Base-by-base conservation (phyloP, 2,888 invertebrate genomes). In the Agapetus fuscipes region DNA sequence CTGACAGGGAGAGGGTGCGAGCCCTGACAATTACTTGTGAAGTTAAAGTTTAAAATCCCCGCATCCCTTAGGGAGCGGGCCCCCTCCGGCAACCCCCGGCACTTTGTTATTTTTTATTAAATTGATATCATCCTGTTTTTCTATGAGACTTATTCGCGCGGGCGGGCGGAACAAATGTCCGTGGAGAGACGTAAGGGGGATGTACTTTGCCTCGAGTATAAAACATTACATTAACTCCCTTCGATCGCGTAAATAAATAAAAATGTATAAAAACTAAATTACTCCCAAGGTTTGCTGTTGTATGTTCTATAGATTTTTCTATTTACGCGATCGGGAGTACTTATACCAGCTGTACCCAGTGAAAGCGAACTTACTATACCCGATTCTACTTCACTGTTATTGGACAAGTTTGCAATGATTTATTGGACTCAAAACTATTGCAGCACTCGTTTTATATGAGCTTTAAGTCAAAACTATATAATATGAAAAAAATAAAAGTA, bases 61-160 rank as follows among this genome's bases (percentile, higher is more conserved):
- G 26, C 29, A 30, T 15, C 34, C 37, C 44, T 34, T 16, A 14
- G 34, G 44, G 39, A 15, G 41, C 30, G 29, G 27, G 35, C 38
- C 38, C 37, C 41, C 29, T 30, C 30, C 34, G 33, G 36, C 29
- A 41, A 20, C 30, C 17, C 37, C 43, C 35, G 41, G 41, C 37
- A 48, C 48, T 43, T 35, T 48, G 43, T 41, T 48, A 48, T 46
- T 43, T 48, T 48, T 43, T 48, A 48, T 46, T 48, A 48, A 48
- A 48, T 48, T 48, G 48, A 48, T 48, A 48, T 45, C 48, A 48
- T 47, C 47, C 47, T 46, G 48, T 48, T 48, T 48, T 45, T 43
- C 33, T 37, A 40, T 45, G 43, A 38, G 41, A 34, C 39, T 32
- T 41, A 34, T 33, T 37, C 34, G 34, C 27, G 24, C 30, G 36